Evolutionary conservation across 1,140 invertebrate species (phyloP), one percentile per base, ranked within the genome.

Genomic region (Lucilia sericata): DNA sequence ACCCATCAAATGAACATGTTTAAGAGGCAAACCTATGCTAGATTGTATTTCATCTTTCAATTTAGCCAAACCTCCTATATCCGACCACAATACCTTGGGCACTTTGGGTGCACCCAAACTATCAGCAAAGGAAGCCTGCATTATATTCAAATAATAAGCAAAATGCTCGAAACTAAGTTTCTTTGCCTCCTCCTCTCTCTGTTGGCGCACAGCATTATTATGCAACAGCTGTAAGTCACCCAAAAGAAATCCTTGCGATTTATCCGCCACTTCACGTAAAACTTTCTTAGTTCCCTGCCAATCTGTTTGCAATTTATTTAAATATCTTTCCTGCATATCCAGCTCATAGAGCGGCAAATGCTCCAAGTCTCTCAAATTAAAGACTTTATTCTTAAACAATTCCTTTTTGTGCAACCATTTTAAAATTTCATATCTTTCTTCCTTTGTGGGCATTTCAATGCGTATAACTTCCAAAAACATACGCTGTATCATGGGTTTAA

Each of bases 1-100:
- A 91, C 93, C 91, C 88, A 94, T 89, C 87, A 94, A 86, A 93
- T 96, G 94, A 19, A 96, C 95, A 91, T 95, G 95, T 87, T 95
- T 94, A 30, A 98, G 92, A 60, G 97, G 96, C 78, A 98, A 92
- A 87, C 97, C 95, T 85, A 99, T 96, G 60, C 97, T 97, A 85
- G 96, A 95, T 75, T 96, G 93, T 84, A 99, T 96, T 91, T 99
- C 97, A 84, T 95, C 93, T 91, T 99, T 99, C 0, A 98, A 92
- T 87, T 95, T 94, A 8, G 93, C 93, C 21, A 99, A 91, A 0
- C 98, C 98, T 30, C 98, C 98, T 84, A 99, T 95, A 92, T 97
- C 96, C 65, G 95, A 94, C 96, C 96, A 97, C 82, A 94, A 92
- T 2, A 97, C 95, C 91, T 95, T 94, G 10, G 96, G 96, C 82